phyloP scores from a whole-genome alignment of 1,140 invertebrate genomes.

The Caenorhabditis tropicalis region DNA sequence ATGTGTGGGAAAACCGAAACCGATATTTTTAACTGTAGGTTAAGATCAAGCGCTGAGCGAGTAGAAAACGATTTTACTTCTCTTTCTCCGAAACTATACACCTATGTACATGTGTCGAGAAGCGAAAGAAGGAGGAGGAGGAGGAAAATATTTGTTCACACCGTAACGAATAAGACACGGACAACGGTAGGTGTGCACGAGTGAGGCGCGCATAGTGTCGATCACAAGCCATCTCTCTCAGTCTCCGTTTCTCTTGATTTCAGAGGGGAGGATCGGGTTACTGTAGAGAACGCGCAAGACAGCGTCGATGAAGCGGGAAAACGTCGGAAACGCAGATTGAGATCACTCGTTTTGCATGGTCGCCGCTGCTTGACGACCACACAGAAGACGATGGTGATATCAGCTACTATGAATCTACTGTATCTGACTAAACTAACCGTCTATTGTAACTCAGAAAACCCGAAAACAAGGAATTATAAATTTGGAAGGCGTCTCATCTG shows the following conservation, averaged over 20 bases:
- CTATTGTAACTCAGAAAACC: too few species aligned
- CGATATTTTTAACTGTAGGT: background rate
- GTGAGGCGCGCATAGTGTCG: conserved; percentile 30
- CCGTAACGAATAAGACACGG: conserved; percentile 44
- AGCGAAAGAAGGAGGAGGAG: background rate
- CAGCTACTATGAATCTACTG: too few species aligned
- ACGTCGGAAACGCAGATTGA: conserved; percentile 29
- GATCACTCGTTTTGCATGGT: conserved; percentile 13
- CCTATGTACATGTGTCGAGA: conserved; percentile 42
- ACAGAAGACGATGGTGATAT: background rate
- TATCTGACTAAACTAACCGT: too few species aligned
- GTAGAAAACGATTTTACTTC: background rate
- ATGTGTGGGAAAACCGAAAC: background rate
- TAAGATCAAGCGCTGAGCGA: background rate
- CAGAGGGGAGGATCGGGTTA: conserved; percentile 22
- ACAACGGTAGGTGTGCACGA: conserved; percentile 42
- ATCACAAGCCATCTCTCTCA: conserved; percentile 17
- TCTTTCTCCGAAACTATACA: conserved; percentile 33
- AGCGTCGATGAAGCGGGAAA: conserved; percentile 24
- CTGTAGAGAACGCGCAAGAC: background rate
- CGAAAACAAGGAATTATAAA: too few species aligned
- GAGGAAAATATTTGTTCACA: conserved; percentile 37
- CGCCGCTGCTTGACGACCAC: conserved; percentile 25
- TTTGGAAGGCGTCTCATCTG: too few species aligned
- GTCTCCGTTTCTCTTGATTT: background rate